phyloP scores from a whole-genome alignment of 2,888 invertebrate species.

The Chymomyza fuscimana region DNA sequence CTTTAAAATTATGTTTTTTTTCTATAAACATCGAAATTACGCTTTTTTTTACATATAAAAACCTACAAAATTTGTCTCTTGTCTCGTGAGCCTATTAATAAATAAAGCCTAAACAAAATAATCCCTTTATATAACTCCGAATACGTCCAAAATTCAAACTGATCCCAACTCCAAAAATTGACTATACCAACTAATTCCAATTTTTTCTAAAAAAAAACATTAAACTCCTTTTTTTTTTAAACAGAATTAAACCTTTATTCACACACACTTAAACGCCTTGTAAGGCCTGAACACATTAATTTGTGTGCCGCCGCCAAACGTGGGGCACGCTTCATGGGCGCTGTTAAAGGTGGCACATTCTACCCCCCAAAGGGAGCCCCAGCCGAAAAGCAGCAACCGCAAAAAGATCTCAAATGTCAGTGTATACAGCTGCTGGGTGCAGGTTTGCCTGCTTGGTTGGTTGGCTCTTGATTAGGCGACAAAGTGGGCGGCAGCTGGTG shows the following conservation, averaged over 20 bases:
- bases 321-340: not conserved
- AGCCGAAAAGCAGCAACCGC: slow-evolving; percentile 4
- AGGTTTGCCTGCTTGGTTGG: not conserved
- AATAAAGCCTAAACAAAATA: too few relatives aligned
- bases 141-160: too few relatives aligned
- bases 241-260: not conserved
- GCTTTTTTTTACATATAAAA: too few relatives aligned
- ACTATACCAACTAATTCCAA: too few relatives aligned
- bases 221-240: not conserved
- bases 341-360: not conserved
- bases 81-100: too few relatives aligned
- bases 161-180: too few relatives aligned
- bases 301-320: not conserved
- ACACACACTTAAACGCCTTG: not conserved
- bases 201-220: too few relatives aligned
- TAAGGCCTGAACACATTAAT: not conserved
- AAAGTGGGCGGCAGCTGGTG: slow-evolving; percentile 34
- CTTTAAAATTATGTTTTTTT: too few relatives aligned
- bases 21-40: too few relatives aligned
- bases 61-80: too few relatives aligned
- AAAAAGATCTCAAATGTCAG: slow-evolving; percentile 22
- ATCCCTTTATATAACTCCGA: too few relatives aligned
- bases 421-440: not conserved
- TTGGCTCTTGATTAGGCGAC: slow-evolving; percentile 39
- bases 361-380: not conserved